Evolutionary conservation across 2,113 vertebrate genomes (phyloP), one percentile per base, ranked within the genome.

Genomic region (Epinephelus moara): DNA sequence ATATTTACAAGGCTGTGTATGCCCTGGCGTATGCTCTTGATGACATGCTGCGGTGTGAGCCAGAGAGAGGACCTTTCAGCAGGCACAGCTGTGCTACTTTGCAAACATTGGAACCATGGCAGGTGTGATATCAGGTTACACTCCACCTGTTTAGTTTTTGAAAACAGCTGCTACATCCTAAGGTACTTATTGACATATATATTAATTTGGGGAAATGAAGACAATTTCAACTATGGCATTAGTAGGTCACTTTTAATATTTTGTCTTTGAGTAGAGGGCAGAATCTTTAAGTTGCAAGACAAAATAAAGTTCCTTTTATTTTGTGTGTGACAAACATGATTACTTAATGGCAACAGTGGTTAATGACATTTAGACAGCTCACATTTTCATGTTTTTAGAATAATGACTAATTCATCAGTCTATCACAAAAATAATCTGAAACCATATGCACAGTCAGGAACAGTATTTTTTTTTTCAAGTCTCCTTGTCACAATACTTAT

Each of bases 1-100:
- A 95, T 67, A 84, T 94, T 0, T 95, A 95, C 79, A 95, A 95
- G 56, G 95, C 95, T 56, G 95, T 95, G 64, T 95, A 96, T 80
- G 90, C 95, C 2, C 72, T 96, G 17, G 95, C 94, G 0, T 79
- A 94, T 63, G 92, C 93, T 1, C 84, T 95, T 4, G 76, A 95
- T 76, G 75, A 93, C 13, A 80, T 95, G 66, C 67, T 93, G 37
- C 49, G 81, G 33, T 37, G 33, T 7, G 6, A 37, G 6, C 33
- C 33, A 37, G 33, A 6, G 33, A 37, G 33, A 37, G 6, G 33
- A 1, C 33, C 33, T 7, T 37, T 37, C 33, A 37, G 33, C 3
- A 2, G 33, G 33, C 33, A 37, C 33, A 37, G 33, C 33, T 37
- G 33, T 37, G 33, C 33, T 6, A 37, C 33, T 37, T 6, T 37